A percentile compares a stretch with the other conserved stretches of the same genome.
phyloP scores from a whole-genome alignment of 2,113 vertebrate genomes.

The Petaurus breviceps region DNA sequence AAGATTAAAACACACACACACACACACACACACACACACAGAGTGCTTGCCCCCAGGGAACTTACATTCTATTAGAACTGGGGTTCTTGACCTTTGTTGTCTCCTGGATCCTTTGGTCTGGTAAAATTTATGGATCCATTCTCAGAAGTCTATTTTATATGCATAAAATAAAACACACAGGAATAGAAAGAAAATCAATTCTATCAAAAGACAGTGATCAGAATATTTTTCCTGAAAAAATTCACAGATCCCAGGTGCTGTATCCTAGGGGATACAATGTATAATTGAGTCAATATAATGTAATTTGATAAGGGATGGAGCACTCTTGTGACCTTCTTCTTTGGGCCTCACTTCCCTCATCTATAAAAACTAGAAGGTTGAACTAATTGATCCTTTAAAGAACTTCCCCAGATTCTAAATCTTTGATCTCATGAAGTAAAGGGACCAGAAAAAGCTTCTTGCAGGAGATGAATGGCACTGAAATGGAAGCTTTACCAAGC shows the following conservation, averaged over 20 bases:
- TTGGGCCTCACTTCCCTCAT: not conserved
- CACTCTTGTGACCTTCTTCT: not conserved
- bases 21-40: too few relatives aligned
- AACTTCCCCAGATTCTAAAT: not conserved
- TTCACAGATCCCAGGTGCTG: not conserved
- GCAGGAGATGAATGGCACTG: not conserved
- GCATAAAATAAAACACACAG: not conserved
- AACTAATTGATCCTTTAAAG: not conserved
- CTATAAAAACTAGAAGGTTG: not conserved
- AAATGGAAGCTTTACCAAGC: not conserved
- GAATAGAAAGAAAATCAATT: not conserved
- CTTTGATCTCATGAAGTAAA: not conserved
- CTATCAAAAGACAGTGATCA: not conserved
- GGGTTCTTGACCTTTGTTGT: not conserved
- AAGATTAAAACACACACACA: too few relatives aligned
- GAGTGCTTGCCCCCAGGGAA: not conserved
- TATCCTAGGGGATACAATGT: not conserved
- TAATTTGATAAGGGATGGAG: not conserved
- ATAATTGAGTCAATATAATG: not conserved
- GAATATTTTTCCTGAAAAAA: not conserved
- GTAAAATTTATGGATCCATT: not conserved
- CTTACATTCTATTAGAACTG: not conserved
- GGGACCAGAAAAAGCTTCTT: not conserved
- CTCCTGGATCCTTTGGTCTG: not conserved
- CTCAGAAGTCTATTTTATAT: not conserved